A percentile compares a stretch with the other conserved stretches of the same genome.
Conservation (phyloP, 1,140 invertebrate genomes). For the Zaprionus tsacasi region DNA sequence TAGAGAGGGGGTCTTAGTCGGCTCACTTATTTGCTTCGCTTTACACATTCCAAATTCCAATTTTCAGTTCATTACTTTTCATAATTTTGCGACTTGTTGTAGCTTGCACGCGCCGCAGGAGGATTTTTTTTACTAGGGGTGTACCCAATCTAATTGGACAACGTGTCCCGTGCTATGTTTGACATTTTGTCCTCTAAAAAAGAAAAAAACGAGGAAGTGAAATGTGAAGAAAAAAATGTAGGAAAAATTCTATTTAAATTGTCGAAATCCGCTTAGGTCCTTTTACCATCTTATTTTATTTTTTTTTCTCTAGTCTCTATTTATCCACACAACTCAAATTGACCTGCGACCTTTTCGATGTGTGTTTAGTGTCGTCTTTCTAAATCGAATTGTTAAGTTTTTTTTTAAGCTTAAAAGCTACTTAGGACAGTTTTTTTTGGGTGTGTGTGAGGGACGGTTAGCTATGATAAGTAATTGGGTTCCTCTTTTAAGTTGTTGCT, state of each 20-base stretch:
- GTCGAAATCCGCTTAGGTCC: constrained; percentile 69
- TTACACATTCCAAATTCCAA: constrained; percentile 55
- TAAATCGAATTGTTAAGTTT: constrained; percentile 68
- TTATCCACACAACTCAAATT: constrained; percentile 27
- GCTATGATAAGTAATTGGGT: constrained; percentile 14
- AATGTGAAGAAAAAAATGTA: neutral
- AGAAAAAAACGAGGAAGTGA: constrained; percentile 19
- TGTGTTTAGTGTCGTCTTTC: constrained; percentile 53
- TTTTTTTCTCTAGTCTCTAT: constrained; percentile 37
- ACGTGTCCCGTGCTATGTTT: constrained; percentile 57
- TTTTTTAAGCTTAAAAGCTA: constrained; percentile 68
- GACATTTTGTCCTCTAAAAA: constrained; percentile 70
- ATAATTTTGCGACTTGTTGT: constrained; percentile 56
- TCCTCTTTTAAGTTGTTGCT: constrained; percentile 2
- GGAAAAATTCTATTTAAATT: constrained; percentile 74
- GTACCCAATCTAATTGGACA: constrained; percentile 68
- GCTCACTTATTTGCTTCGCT: neutral
- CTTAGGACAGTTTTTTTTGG: constrained; percentile 39
- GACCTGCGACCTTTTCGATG: constrained; percentile 19
- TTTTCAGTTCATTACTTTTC: constrained; percentile 75
- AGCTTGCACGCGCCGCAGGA: neutral
- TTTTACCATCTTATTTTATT: constrained; percentile 49
- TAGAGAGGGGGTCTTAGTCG: neutral
- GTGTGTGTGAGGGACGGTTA: neutral
- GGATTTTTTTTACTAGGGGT: neutral